These are phyloP conservation scores for Numida meleagris DNA, from an alignment of 2,113 vertebrate genomes.

Conservation along the genomic window DNA sequence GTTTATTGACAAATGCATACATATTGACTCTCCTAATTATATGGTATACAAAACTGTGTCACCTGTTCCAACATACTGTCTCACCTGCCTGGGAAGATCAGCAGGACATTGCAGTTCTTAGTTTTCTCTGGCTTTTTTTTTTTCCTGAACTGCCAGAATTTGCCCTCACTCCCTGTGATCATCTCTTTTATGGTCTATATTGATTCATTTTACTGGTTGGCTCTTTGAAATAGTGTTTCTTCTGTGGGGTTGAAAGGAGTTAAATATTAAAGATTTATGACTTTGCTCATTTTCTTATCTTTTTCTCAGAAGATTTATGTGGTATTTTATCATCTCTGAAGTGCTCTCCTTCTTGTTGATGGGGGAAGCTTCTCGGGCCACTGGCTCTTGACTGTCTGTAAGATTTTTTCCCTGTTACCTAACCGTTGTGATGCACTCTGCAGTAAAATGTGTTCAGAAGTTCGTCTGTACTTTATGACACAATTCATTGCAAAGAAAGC, in stretches of 20 bases:
- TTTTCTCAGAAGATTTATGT: not conserved
- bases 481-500: not conserved
- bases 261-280: conserved; percentile 18
- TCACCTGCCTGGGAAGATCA: not conserved
- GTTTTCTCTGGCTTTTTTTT: not conserved
- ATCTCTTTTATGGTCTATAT: not conserved
- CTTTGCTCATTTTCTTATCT: not conserved
- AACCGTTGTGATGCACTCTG: not conserved
- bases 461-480: not conserved
- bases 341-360: not conserved
- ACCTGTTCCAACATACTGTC: not conserved
- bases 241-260: not conserved
- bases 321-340: conserved; percentile 7
- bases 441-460: not conserved
- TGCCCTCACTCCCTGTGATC: not conserved
- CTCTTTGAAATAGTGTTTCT: not conserved
- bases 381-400: not conserved
- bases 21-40: not conserved
- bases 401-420: not conserved
- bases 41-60: not conserved
- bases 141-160: not conserved
- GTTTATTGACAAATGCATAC: not conserved
- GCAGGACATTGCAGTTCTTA: not conserved
- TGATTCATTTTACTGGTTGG: not conserved
- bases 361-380: not conserved